Evolutionary conservation across 2,888 invertebrate species (phyloP), one percentile per base, ranked within the genome.

Genomic region (Trilocha varians): DNA sequence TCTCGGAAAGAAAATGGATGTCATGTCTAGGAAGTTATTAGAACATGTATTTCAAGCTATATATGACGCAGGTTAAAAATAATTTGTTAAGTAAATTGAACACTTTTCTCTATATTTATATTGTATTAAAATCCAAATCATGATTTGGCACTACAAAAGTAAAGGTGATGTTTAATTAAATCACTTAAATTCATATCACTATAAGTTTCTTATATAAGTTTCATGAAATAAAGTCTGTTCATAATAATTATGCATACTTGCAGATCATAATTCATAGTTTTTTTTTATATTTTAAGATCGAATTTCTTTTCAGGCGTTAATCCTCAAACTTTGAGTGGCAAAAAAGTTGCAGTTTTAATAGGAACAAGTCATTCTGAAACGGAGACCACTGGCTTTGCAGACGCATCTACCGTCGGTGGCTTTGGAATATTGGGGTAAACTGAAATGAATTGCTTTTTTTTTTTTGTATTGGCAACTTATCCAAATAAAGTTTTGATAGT

Each of bases 21-120:
- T 62, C 0, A 90, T 91, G 82, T 87, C 89, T 1, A 78, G 93
- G 36, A 85, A 93, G 48, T 63, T 93, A 18, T 78, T 93, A 43
- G 94, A 92, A 65, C 87, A 88, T 5, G 86, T 91, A 0, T 91
- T 89, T 58, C 92, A 93, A 64, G 91, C 90, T 36, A 87, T 92
- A 36, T 85, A 91, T 39, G 93, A 93, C 78, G 88, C 92, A 34
- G 88, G 88, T 49, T n/a, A n/a, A n/a, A n/a, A n/a, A n/a, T n/a
- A n/a, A n/a, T n/a, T n/a, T n/a, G n/a, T n/a, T n/a, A n/a, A n/a
- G n/a, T n/a, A n/a, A n/a, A n/a, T n/a, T n/a, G n/a, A n/a, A 57
- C 50, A 48, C 32, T 16, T 9, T n/a, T 14, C 13, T 18, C 1
- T 13, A 17, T 34, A 8, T 13, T 34, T 13, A n/a, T 8, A 2